These are phyloP conservation scores for Istiophorus platypterus DNA, from an alignment of 2,113 vertebrate species.

Conservation along the genomic window DNA sequence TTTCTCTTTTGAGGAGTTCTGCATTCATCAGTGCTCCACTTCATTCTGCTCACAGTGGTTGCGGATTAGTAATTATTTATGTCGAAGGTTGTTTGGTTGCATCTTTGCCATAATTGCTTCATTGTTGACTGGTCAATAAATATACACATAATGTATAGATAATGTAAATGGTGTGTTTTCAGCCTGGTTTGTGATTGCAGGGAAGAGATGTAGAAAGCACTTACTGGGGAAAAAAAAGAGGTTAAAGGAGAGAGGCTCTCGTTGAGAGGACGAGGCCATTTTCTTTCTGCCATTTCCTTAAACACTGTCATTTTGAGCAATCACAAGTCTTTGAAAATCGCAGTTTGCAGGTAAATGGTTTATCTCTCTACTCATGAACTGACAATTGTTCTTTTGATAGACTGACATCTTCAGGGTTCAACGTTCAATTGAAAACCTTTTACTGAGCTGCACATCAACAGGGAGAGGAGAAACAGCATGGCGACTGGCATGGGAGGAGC, in stretches of 20 bases:
- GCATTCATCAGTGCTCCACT: not conserved
- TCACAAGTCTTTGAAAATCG: slow-evolving; percentile 43
- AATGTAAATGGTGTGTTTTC: slow-evolving; percentile 5
- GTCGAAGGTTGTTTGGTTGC: not conserved
- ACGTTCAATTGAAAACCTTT: slow-evolving; percentile 35
- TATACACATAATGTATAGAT: not conserved
- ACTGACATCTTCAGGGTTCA: slow-evolving; percentile 41
- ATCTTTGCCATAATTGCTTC: not conserved
- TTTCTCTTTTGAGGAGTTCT: not conserved
- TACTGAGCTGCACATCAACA: slow-evolving; percentile 1
- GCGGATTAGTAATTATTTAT: not conserved
- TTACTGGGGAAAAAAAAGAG: slow-evolving; percentile 2
- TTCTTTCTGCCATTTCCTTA: slow-evolving; percentile 10
- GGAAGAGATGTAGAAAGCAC: slow-evolving; percentile 18
- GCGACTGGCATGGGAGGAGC: slow-evolving; percentile 7
- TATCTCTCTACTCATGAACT: slow-evolving; percentile 11
- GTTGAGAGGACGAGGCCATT: not conserved
- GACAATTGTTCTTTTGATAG: slow-evolving; percentile 41
- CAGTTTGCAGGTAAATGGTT: slow-evolving; percentile 43
- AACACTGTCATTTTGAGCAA: slow-evolving; percentile 60
- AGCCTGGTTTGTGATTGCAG: slow-evolving; percentile 16
- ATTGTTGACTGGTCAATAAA: slow-evolving; percentile 4
- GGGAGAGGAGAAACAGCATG: slow-evolving; percentile 6
- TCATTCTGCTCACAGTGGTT: not conserved
- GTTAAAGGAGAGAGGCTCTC: slow-evolving; percentile 19